Percentiles rank a stretch among this genome's conserved stretches.
These are phyloP conservation scores for Palloptera scutellata DNA, from an alignment of 2,888 invertebrate species.

Conservation along the genomic window DNA sequence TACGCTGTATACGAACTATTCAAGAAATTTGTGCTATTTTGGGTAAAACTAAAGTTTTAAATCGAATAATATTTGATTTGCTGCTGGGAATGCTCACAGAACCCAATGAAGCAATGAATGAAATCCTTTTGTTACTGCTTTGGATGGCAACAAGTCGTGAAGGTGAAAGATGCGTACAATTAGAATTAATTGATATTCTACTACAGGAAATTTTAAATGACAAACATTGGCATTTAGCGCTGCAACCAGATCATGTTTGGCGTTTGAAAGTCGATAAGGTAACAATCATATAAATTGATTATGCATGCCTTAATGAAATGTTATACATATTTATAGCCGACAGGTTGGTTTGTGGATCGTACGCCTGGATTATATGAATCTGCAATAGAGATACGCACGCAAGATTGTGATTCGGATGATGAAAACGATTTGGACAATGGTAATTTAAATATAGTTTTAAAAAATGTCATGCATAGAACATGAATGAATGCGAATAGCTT, in stretches of 20 bases:
- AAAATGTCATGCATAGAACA: too few species aligned
- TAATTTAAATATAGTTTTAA: constrained; percentile 17
- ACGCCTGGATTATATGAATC: constrained; percentile 63
- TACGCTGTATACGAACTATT: constrained; percentile 65
- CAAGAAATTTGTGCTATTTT: constrained; percentile 68
- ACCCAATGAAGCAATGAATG: constrained; percentile 67
- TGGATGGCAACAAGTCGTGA: constrained; percentile 47
- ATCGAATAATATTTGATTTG: constrained; percentile 69
- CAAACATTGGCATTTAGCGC: constrained; percentile 57
- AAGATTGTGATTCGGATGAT: constrained; percentile 58
- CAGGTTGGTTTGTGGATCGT: constrained; percentile 57
- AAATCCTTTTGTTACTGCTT: constrained; percentile 64
- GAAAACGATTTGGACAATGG: constrained; percentile 45
- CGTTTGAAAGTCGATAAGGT: constrained; percentile 53
- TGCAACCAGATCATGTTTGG: constrained; percentile 53
- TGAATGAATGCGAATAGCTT: too few species aligned
- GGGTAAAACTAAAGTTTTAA: constrained; percentile 66
- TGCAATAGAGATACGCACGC: constrained; percentile 58
- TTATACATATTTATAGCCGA: constrained; percentile 42
- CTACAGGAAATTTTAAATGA: constrained; percentile 56
- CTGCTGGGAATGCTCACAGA: constrained; percentile 70
- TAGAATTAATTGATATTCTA: constrained; percentile 48
- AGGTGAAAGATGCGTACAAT: constrained; percentile 31
- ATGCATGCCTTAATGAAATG: background rate
- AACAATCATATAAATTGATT: background rate